Base-by-base conservation (phyloP, 2,888 invertebrate genomes). In the Hirtodrosophila duncani region DNA sequence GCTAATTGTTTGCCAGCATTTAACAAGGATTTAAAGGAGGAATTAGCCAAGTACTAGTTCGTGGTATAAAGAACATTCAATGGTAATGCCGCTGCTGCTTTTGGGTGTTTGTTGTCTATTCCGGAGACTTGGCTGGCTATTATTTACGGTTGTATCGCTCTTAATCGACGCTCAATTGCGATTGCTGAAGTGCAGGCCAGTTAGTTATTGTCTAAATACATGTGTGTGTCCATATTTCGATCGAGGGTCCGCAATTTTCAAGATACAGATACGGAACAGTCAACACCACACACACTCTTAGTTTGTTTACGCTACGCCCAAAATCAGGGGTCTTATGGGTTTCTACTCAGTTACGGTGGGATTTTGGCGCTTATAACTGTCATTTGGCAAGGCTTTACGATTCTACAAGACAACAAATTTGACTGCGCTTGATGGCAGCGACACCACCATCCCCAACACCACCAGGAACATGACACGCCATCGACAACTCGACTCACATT, bases 111-210 rank as follows among this genome's bases (percentile, higher is more conserved):
- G 33, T 55, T 59, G 38, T 56, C 41, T 55, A 37, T 50, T 24
- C n/a, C 13, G 5, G n/a, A 17, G 26, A n/a, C n/a, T n/a, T n/a
- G n/a, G n/a, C n/a, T n/a, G 29, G 21, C 31, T 44, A 29, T 60
- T 69, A 49, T 65, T 65, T 66, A 68, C 58, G 57, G 55, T 49
- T 61, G 64, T 74, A 62, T 75, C 44, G 55, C 44, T 37, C 43
- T 38, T 72, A 75, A 72, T 77, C 72, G 66, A 34, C 49, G 49
- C 48, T 68, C 62, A 66, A 75, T 72, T 77, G 39, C 69, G 72
- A 71, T 66, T 69, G 59, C 61, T 51, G 48, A 61, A 72, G 72
- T 75, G 41, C 10, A 3, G 39, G 34, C 18, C 30, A 36, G 42
- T 29, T 34, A 53, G 21, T 36, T 41, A 43, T 59, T 66, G 59